phyloP scores from a whole-genome alignment of 1,140 invertebrate species.

The Camponotus pennsylvanicus region DNA sequence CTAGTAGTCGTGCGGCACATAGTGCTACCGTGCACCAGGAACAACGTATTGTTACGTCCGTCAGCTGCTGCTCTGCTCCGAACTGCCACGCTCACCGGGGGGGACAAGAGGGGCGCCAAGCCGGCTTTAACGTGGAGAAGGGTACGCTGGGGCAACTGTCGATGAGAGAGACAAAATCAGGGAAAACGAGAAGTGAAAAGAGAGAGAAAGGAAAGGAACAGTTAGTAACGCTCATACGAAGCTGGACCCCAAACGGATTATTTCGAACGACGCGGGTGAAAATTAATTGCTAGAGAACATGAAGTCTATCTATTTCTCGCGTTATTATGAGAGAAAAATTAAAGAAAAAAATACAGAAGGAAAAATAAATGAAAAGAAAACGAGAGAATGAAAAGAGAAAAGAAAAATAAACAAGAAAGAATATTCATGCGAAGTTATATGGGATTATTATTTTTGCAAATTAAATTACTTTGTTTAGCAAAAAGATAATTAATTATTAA shows the following conservation, averaged over 20 bases:
- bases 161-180: conserved; percentile 11
- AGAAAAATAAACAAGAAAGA: background rate
- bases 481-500: background rate
- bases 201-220: conserved; percentile 35
- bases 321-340: background rate
- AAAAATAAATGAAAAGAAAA: background rate
- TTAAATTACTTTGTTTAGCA: background rate
- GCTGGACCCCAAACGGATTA: conserved; percentile 10
- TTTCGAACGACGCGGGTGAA: background rate
- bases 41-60: conserved; percentile 74
- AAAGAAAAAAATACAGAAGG: background rate
- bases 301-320: background rate
- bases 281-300: background rate
- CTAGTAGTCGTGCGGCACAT: conserved; percentile 42
- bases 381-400: background rate
- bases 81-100: conserved; percentile 55
- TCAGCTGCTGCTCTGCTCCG: conserved; percentile 74
- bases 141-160: conserved; percentile 37
- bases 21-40: conserved; percentile 60
- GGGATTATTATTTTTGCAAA: background rate
- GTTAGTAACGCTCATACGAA: conserved; percentile 17
- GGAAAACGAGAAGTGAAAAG: conserved; percentile 9
- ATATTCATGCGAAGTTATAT: background rate
- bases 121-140: conserved; percentile 38
- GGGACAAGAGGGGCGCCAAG: conserved; percentile 20